Percentiles rank a stretch among this genome's conserved stretches.
These are phyloP conservation scores for Fundulus diaphanus DNA, from an alignment of 2,797 vertebrate genomes.

Conservation along the genomic window DNA sequence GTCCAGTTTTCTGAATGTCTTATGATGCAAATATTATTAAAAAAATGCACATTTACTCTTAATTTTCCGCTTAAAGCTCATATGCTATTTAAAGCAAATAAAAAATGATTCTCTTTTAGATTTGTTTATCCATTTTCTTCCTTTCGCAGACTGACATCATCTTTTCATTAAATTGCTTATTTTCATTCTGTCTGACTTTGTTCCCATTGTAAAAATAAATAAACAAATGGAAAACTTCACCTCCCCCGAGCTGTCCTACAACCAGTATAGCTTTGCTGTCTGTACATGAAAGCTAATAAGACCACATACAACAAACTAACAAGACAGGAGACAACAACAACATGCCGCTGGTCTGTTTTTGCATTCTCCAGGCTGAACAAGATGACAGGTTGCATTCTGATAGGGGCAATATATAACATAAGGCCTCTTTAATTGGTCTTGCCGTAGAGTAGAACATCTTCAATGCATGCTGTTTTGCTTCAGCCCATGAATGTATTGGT, in stretches of 20 bases:
- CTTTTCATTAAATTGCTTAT: constrained; percentile 39
- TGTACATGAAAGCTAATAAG: constrained; percentile 35
- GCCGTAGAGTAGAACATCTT: not conserved
- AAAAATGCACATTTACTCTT: not conserved
- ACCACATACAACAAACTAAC: constrained; percentile 23
- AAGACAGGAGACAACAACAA: constrained; percentile 15
- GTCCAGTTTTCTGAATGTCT: not conserved
- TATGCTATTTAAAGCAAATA: not conserved
- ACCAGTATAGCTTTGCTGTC: not conserved
- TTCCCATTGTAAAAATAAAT: constrained; percentile 26
- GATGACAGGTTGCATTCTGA: constrained; percentile 22
- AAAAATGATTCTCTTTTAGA: not conserved
- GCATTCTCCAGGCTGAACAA: not conserved
- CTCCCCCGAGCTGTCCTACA: not conserved
- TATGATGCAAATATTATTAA: not conserved
- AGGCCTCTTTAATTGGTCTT: not conserved
- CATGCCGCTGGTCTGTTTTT: not conserved
- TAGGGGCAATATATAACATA: not conserved
- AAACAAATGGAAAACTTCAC: constrained; percentile 21
- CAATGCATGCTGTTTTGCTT: not conserved
- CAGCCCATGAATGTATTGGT: not conserved
- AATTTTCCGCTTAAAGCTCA: not conserved
- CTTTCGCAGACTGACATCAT: constrained; percentile 1
- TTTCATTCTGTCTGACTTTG: constrained; percentile 21
- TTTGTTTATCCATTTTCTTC: not conserved